phyloP scores from a whole-genome alignment of 1,140 invertebrate genomes.

The Drosophila watanabei region DNA sequence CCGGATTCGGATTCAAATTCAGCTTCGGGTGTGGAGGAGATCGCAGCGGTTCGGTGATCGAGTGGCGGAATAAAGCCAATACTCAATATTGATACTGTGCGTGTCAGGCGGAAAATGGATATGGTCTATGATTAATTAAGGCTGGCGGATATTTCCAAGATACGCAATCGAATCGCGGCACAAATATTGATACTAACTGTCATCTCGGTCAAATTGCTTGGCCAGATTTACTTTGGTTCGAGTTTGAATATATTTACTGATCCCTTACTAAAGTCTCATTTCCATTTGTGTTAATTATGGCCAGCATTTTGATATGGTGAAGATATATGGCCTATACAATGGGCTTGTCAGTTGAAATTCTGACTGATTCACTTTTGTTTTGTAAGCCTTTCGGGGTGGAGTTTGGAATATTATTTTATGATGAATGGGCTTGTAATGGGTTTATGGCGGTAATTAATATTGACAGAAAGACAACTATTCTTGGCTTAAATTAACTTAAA shows the following conservation, averaged over 20 bases:
- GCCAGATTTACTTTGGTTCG: neutral
- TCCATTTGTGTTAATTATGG: neutral
- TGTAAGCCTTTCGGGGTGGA: neutral
- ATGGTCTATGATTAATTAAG: slow-evolving; percentile 26
- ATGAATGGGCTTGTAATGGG: neutral
- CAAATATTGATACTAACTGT: slow-evolving; percentile 20
- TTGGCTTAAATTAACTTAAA: neutral
- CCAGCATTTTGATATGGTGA: too few relatives aligned
- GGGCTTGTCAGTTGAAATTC: neutral
- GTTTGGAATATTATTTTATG: neutral
- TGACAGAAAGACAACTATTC: neutral
- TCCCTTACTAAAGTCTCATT: neutral
- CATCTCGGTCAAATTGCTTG: slow-evolving; percentile 2
- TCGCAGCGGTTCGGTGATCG: neutral
- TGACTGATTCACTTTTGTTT: neutral
- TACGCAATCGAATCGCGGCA: slow-evolving; percentile 16
- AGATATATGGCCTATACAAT: neutral
- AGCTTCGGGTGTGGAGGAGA: neutral
- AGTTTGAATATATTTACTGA: neutral
- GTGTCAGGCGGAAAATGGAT: slow-evolving; percentile 11
- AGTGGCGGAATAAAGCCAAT: slow-evolving; percentile 4
- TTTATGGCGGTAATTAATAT: neutral
- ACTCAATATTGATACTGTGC: slow-evolving; percentile 23
- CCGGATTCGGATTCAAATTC: slow-evolving; percentile 1
- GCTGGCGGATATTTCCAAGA: slow-evolving; percentile 6